Evolutionary conservation across 1,140 invertebrate genomes (phyloP).

Genomic region (Ganaspis sp.): DNA sequence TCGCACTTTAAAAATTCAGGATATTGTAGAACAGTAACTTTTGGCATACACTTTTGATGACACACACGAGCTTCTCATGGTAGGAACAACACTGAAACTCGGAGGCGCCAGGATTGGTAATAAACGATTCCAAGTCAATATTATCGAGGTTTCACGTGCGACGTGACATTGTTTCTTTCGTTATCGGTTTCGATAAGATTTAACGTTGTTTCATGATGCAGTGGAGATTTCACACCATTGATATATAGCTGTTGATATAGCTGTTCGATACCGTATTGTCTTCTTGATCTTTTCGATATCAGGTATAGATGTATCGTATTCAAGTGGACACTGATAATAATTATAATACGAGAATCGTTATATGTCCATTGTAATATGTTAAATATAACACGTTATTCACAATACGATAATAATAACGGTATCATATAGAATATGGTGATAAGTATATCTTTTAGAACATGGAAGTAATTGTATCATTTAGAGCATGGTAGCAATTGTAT

Average conservation of each 20-base stretch:
- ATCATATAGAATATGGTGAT: too few species aligned
- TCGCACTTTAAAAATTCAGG: too few species aligned
- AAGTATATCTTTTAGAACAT: too few species aligned
- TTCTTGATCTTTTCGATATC: background rate
- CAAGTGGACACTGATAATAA: too few species aligned
- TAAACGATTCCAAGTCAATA: slow-evolving; percentile 16
- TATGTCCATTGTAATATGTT: background rate
- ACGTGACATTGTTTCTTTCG: slow-evolving; percentile 5
- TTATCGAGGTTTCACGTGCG: slow-evolving; percentile 19
- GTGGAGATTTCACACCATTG: background rate
- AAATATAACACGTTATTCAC: too few species aligned
- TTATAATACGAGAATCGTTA: too few species aligned
- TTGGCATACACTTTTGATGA: background rate
- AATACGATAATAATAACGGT: too few species aligned
- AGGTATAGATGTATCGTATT: background rate
- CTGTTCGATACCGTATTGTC: background rate
- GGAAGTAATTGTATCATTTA: too few species aligned
- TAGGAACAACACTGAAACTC: slow-evolving; percentile 1
- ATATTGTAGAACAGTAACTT: background rate
- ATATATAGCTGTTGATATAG: background rate
- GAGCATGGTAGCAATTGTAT: too few species aligned
- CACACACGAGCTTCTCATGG: background rate
- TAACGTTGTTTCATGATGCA: slow-evolving; percentile 16
- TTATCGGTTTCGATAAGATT: slow-evolving; percentile 11
- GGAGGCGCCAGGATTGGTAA: background rate